Conservation (phyloP, 2,797 vertebrate species). For the Lutjanus argentimaculatus region DNA sequence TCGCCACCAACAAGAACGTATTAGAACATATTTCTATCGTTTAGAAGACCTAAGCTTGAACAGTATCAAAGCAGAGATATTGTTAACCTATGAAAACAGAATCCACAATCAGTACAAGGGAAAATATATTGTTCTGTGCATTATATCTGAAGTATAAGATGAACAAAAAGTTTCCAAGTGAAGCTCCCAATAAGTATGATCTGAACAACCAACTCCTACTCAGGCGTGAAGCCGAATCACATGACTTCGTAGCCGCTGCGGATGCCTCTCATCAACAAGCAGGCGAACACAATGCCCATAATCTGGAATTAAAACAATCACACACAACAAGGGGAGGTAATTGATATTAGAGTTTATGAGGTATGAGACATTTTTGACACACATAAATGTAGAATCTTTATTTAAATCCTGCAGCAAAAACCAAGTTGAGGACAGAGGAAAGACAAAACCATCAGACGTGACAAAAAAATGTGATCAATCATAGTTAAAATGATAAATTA, state of each 20-base stretch:
- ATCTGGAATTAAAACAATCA: conserved; percentile 80
- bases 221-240: conserved; percentile 77
- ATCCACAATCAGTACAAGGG: conserved; percentile 30
- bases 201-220: neutral
- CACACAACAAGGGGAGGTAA: neutral
- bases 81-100: conserved; percentile 47
- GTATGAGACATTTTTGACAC: neutral
- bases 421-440: neutral
- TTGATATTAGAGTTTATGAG: neutral
- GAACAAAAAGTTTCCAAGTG: conserved; percentile 29
- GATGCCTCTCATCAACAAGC: conserved; percentile 92
- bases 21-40: neutral
- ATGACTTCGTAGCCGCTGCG: conserved; percentile 95
- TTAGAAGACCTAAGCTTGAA: conserved; percentile 15
- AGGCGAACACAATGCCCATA: conserved; percentile 91
- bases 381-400: neutral
- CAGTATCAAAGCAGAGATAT: conserved; percentile 19
- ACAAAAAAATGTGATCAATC: neutral
- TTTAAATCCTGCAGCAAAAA: neutral
- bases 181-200: conserved; percentile 17
- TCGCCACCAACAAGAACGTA: conserved; percentile 35
- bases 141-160: conserved; percentile 18
- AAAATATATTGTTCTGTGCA: conserved; percentile 57
- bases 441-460: neutral
- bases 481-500: neutral